Evolutionary conservation across 2,113 vertebrate genomes (phyloP).

Genomic region (Bothrops jararaca): DNA sequence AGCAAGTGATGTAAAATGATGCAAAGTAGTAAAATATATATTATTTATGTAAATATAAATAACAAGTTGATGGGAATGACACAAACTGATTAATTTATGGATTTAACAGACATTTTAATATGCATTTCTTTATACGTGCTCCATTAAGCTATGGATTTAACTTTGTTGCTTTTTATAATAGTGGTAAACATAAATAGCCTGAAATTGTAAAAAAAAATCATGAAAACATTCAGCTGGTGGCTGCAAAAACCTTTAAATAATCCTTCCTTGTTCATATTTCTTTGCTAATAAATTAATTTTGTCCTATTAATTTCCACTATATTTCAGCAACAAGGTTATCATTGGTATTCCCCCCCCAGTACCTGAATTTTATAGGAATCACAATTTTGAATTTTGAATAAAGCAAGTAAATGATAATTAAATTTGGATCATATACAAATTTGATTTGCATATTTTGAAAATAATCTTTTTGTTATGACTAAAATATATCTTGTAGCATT

Average conservation of each 20-base stretch:
- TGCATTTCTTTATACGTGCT: background rate
- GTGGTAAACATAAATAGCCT: background rate
- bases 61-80: background rate
- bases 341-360: background rate
- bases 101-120: background rate
- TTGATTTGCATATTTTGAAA: background rate
- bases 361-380: background rate
- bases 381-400: background rate
- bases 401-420: background rate
- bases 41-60: background rate
- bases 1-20: background rate
- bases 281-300: background rate
- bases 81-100: background rate
- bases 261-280: background rate
- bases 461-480: background rate
- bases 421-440: background rate
- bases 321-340: background rate
- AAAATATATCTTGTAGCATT: background rate
- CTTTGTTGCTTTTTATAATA: background rate
- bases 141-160: background rate
- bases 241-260: background rate
- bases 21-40: background rate
- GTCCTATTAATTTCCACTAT: background rate
- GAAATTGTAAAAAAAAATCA: background rate
- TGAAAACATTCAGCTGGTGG: background rate